Percentiles rank a stretch among this genome's conserved stretches.
phyloP scores from a whole-genome alignment of 2,797 vertebrate genomes.

The Meriones psammophilus region DNA sequence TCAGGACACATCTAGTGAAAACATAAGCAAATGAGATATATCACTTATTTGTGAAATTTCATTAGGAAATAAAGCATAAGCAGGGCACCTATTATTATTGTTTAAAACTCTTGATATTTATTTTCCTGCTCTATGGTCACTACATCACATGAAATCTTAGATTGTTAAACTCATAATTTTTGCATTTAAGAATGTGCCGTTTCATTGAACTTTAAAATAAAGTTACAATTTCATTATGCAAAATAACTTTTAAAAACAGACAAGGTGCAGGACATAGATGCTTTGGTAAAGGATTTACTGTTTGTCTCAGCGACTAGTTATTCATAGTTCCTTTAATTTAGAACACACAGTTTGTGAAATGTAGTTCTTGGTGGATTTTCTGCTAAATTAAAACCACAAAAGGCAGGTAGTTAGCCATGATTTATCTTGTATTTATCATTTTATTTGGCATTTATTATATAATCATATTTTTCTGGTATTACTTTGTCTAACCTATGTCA shows the following conservation, averaged over 20 bases:
- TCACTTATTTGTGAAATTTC: conserved; percentile 11
- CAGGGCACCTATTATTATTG: not conserved
- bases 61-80: not conserved
- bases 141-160: not conserved
- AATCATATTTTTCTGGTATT: conserved; percentile 59
- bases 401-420: conserved; percentile 50
- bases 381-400: conserved; percentile 42
- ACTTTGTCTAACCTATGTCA: conserved; percentile 43
- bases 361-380: conserved; percentile 56
- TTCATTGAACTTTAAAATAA: conserved; percentile 55
- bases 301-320: conserved; percentile 42
- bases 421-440: conserved; percentile 51
- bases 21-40: not conserved
- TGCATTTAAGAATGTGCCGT: not conserved
- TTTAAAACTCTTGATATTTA: not conserved
- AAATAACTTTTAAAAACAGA: conserved; percentile 2
- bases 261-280: not conserved
- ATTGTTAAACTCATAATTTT: not conserved
- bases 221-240: not conserved
- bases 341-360: conserved; percentile 35
- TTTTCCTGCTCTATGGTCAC: not conserved
- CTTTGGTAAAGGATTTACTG: conserved; percentile 41
- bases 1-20: not conserved
- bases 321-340: conserved; percentile 28
- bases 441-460: conserved; percentile 65